Evolutionary conservation across 2,113 vertebrate species (phyloP).

Genomic region (Petrocephalus microphthalmus): DNA sequence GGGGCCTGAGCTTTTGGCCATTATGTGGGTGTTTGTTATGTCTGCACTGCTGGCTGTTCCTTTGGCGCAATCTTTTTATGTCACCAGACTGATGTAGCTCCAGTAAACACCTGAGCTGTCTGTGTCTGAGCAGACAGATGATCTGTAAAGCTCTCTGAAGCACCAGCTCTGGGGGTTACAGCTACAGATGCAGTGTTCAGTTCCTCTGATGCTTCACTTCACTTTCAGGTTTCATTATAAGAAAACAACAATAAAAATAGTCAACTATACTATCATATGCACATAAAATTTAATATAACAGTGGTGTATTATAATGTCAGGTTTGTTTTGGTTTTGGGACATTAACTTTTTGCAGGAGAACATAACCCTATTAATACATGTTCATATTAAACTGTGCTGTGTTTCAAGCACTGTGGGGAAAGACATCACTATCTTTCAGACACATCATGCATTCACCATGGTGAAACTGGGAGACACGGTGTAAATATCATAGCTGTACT

Average conservation of each 20-base stretch:
- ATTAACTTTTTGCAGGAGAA: neutral
- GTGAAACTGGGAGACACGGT: neutral
- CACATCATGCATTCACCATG: neutral
- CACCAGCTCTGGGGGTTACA: neutral
- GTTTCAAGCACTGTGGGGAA: neutral
- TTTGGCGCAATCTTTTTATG: neutral
- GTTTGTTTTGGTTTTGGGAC: neutral
- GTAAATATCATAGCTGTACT: neutral
- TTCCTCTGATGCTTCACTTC: neutral
- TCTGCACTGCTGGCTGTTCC: neutral
- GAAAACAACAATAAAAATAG: neutral
- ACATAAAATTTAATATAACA: neutral
- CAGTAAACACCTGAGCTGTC: neutral
- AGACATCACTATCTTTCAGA: neutral
- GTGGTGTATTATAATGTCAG: neutral
- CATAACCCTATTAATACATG: neutral
- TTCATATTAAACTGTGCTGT: neutral
- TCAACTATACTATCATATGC: neutral
- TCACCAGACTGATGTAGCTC: neutral
- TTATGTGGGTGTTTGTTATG: neutral
- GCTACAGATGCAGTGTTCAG: neutral
- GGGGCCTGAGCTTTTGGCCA: neutral
- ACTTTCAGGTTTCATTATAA: neutral
- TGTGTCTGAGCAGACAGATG: neutral
- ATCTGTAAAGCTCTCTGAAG: neutral